phyloP scores from a whole-genome alignment of 2,797 vertebrate genomes.

The Nothura maculosa region DNA sequence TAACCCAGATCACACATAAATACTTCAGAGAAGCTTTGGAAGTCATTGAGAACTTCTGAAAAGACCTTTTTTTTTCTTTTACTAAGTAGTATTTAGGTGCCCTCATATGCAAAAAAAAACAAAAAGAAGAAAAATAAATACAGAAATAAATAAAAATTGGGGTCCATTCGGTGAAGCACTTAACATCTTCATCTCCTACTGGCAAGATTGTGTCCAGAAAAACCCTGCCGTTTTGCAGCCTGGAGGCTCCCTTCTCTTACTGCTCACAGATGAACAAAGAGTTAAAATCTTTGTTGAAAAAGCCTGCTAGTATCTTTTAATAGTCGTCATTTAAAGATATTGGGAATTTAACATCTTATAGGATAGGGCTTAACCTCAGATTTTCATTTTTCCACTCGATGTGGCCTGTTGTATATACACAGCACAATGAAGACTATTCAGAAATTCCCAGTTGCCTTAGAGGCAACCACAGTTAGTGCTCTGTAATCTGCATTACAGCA shows the following conservation, averaged over 20 bases:
- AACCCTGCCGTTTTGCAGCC: background rate
- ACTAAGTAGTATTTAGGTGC: background rate
- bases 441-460: constrained; percentile 16
- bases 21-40: background rate
- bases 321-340: background rate
- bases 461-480: background rate
- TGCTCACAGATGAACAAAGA: background rate
- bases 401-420: background rate
- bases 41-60: background rate
- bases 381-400: constrained; percentile 6
- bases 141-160: background rate
- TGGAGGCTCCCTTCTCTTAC: background rate
- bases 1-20: background rate
- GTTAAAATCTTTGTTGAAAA: too few species aligned
- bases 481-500: constrained; percentile 34
- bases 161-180: background rate
- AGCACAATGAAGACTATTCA: constrained; percentile 8
- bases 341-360: background rate
- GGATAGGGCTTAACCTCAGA: background rate
- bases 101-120: background rate
- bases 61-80: background rate
- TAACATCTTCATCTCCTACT: background rate
- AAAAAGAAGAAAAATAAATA: too few species aligned
- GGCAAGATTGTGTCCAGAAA: background rate
- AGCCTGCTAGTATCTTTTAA: background rate